phyloP scores from a whole-genome alignment of 2,888 invertebrate genomes.

The Phorcus lineatus region DNA sequence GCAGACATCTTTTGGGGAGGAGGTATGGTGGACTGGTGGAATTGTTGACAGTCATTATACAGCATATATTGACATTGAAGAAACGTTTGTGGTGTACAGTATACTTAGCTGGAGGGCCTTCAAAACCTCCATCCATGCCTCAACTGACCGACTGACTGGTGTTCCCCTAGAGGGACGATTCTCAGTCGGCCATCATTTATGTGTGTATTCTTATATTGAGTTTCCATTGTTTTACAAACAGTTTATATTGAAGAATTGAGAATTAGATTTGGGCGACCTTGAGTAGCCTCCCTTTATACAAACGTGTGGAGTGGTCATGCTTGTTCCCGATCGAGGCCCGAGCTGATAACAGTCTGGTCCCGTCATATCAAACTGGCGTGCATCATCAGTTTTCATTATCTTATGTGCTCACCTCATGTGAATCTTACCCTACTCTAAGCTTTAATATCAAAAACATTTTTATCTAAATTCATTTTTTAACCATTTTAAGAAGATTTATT shows the following conservation, averaged over 20 bases:
- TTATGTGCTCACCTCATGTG: neutral
- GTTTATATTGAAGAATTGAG: constrained; percentile 12
- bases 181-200: no score
- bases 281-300: neutral
- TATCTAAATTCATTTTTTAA: neutral
- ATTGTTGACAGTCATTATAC: neutral
- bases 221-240: neutral
- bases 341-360: neutral
- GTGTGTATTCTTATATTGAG: constrained; percentile 20
- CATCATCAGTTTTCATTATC: neutral
- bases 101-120: neutral
- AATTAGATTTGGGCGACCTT: neutral
- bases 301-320: neutral
- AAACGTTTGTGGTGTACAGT: constrained; percentile 19
- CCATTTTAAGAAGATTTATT: neutral
- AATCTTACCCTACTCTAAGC: neutral
- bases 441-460: neutral
- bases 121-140: neutral
- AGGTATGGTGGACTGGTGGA: neutral
- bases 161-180: no score
- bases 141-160: no score
- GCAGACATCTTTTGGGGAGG: neutral
- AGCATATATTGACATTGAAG: constrained; percentile 17
- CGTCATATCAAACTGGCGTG: neutral
- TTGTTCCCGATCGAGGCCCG: neutral